These are phyloP conservation scores for Leucopsar rothschildi DNA, from an alignment of 2,113 vertebrate species.

Conservation along the genomic window DNA sequence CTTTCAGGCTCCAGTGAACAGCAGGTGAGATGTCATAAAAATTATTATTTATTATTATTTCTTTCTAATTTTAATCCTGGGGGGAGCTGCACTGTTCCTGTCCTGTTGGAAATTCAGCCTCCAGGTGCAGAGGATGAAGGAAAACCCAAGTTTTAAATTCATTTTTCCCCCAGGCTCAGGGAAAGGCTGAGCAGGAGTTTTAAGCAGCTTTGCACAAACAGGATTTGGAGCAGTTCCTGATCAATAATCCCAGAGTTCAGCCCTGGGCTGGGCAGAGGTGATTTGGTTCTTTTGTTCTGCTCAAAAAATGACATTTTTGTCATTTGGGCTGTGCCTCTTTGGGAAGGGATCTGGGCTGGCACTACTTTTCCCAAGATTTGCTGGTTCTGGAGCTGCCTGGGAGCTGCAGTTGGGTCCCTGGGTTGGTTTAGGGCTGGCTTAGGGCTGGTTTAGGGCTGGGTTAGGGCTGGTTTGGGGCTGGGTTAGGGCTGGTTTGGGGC, in stretches of 20 bases:
- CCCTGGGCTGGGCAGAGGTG: neutral
- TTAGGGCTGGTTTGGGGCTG: too few species aligned
- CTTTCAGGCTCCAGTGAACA: neutral
- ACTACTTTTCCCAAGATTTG: neutral
- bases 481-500: too few species aligned
- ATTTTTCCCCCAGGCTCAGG: neutral
- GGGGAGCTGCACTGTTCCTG: neutral
- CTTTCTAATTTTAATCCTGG: neutral
- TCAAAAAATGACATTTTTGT: too few species aligned
- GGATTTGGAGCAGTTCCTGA: constrained; percentile 13
- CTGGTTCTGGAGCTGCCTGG: neutral
- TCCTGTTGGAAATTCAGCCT: too few species aligned
- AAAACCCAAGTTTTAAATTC: neutral
- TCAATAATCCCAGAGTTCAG: neutral
- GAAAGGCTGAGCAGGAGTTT: neutral
- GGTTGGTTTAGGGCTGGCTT: neutral
- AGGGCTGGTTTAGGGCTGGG: neutral
- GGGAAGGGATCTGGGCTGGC: neutral
- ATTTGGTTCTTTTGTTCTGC: neutral
- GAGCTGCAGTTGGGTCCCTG: rapidly evolving
- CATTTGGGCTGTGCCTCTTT: rapidly evolving
- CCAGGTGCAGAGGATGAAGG: neutral
- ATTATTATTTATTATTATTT: neutral
- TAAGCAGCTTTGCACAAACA: constrained; percentile 46
- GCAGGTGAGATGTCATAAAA: neutral